Percentiles rank a stretch among this genome's conserved stretches.
phyloP scores from a whole-genome alignment of 2,888 invertebrate species.

The Eupithecia abbreviata region DNA sequence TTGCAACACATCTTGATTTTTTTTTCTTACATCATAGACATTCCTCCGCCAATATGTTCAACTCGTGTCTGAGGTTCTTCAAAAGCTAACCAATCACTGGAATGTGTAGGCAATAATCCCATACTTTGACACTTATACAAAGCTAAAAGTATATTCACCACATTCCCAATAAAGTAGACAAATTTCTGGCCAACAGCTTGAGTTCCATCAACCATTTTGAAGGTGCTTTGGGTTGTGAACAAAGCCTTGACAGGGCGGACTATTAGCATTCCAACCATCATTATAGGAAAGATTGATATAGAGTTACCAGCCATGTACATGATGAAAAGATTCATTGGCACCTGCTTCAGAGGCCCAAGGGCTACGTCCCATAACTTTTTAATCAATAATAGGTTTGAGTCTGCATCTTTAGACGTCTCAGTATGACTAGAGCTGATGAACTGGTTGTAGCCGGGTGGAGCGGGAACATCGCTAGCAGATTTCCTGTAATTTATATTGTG shows the following conservation, averaged over 20 bases:
- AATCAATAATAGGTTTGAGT: constrained; percentile 92
- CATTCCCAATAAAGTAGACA: constrained; percentile 96
- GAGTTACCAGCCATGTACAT: constrained; percentile 99
- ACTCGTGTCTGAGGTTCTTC: constrained; percentile 94
- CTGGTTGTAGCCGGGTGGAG: constrained; percentile 93
- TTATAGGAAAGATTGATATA: constrained; percentile 99
- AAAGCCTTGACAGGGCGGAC: constrained; percentile 98
- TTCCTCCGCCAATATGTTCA: constrained; percentile 94
- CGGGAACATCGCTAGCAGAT: constrained; percentile 84
- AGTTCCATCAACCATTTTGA: constrained; percentile 96
- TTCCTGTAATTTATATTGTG: constrained; percentile 55
- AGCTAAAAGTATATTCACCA: constrained; percentile 95
- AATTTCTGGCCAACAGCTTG: constrained; percentile 96
- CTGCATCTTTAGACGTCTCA: constrained; percentile 92
- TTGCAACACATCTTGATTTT: constrained; percentile 64
- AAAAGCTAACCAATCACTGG: constrained; percentile 99
- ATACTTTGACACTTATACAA: constrained; percentile 99
- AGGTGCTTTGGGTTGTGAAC: constrained; percentile 94
- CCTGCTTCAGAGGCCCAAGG: constrained; percentile 96
- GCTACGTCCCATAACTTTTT: constrained; percentile 99
- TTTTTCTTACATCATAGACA: constrained; percentile 79
- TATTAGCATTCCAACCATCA: constrained; percentile 99
- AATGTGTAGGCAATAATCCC: constrained; percentile 97
- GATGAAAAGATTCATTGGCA: constrained; percentile 99
- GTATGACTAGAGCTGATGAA: constrained; percentile 88